Conservation (phyloP, 53 echinoderm and acorn worm species). For the Paelopatides confundens region DNA sequence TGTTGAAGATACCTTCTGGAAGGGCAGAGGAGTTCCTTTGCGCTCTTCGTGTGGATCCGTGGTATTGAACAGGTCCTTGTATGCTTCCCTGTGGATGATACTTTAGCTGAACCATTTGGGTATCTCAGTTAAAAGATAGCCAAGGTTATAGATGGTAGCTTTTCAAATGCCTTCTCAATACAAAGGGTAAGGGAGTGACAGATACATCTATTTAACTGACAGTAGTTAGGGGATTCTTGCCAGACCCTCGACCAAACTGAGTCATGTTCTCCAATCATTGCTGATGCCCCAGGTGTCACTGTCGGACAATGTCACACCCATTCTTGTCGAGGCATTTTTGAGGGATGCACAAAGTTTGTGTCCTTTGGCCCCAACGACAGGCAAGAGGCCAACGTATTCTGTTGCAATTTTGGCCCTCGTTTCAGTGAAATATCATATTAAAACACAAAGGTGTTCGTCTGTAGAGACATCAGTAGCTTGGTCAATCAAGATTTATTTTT, state of each 20-base stretch:
- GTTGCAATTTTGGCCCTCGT: too few species aligned
- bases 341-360: too few species aligned
- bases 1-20: neutral
- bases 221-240: neutral
- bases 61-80: neutral
- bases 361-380: too few species aligned
- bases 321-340: too few species aligned
- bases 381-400: too few species aligned
- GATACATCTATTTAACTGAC: neutral
- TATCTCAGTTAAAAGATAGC: neutral
- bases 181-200: slow-evolving; percentile 11
- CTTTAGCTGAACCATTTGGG: neutral
- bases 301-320: too few species aligned
- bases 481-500: too few species aligned
- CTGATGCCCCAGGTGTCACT: slow-evolving; percentile 3
- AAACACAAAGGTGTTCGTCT: too few species aligned
- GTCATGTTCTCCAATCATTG: slow-evolving; percentile 31
- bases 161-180: neutral
- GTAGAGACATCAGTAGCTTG: too few species aligned
- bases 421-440: too few species aligned
- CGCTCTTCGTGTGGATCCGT: too few species aligned
- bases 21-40: slow-evolving; percentile 27
- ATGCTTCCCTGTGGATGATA: neutral
- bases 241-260: too few species aligned
- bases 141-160: neutral